These are phyloP conservation scores for Albula glossodonta DNA, from an alignment of 2,113 vertebrate genomes.

Conservation along the genomic window DNA sequence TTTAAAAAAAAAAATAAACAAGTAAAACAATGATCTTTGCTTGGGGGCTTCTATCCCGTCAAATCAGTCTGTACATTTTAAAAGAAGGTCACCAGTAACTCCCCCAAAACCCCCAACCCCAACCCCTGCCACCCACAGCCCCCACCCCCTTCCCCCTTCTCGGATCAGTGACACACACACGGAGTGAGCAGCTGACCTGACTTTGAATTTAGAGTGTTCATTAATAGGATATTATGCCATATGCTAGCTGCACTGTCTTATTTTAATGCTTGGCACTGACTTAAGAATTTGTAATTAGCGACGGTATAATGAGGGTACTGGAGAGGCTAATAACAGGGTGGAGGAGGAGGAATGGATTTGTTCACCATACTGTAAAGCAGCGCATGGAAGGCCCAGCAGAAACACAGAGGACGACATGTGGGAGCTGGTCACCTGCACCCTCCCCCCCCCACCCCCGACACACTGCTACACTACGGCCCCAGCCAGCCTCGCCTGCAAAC, in stretches of 20 bases:
- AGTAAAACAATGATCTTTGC: slow-evolving; percentile 75
- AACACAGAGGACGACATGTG: neutral
- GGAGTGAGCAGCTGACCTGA: slow-evolving; percentile 95
- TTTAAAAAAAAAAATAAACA: slow-evolving; percentile 61
- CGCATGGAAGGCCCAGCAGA: neutral
- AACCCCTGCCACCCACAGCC: no score
- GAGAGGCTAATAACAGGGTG: slow-evolving; percentile 86
- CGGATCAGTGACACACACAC: slow-evolving; percentile 86
- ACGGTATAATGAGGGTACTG: slow-evolving; percentile 97
- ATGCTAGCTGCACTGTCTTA: slow-evolving; percentile 88
- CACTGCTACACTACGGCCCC: no score
- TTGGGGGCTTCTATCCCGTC: slow-evolving; percentile 55
- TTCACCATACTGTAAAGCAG: slow-evolving; percentile 59
- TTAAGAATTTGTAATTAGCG: slow-evolving; percentile 99
- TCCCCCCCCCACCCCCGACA: no score
- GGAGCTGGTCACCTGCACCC: no score
- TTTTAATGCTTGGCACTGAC: slow-evolving; percentile 93
- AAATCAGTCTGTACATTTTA: slow-evolving; percentile 79
- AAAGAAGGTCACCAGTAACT: slow-evolving; percentile 77
- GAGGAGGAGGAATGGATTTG: slow-evolving; percentile 73
- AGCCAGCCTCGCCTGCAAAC: no score
- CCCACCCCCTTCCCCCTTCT: slow-evolving; percentile 45
- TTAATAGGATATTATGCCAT: slow-evolving; percentile 99
- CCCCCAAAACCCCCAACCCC: slow-evolving; percentile 2
- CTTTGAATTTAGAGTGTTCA: slow-evolving; percentile 99